Base-by-base conservation (phyloP, 1,140 invertebrate species). In the Drosophila tani region DNA sequence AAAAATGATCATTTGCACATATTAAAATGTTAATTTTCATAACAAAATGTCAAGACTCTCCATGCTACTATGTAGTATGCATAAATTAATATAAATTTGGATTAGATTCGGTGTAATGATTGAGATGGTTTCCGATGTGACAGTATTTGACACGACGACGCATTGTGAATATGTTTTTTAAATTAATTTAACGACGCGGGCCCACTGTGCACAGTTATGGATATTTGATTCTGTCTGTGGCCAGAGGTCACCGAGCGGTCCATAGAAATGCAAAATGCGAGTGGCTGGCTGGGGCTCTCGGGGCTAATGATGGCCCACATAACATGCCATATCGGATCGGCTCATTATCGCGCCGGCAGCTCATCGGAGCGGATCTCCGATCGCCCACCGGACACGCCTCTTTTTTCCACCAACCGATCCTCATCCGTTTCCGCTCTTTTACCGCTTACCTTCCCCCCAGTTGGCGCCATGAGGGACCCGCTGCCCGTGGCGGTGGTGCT, bases 221-320 rank as follows among this genome's bases (percentile, higher is more conserved):
- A 51, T 71, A 62, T 71, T 75, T 60, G 70, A 74, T 74, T 74
- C 70, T 74, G 69, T 50, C 38, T 12, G 69, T 6, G 67, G 63
- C 50, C 62, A 82, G 81, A 83, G 81, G 83, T 82, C 83, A 82
- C 27, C 15, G 46, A 32, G 64, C 53, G 56, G 68, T 47, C 65
- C 59, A 68, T 77, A 71, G 73, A 84, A 76, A 87, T 80, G 75
- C 82, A 75, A 82, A 86, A 79, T 62, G 50, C 63, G 41, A 75
- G 63, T 64, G 27, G 27, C 79, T 77, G 77, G 79, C 55, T 17
- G 53, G 2, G 43, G 67, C 47, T 47, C 46, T 46, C 19, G 11
- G 56, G 55, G 70, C 66, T 75, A 81, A 81, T 75, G 62, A 59
- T 85, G 82, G 84, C 80, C 83, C 80, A 83, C 84, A 77, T 87